phyloP scores from a whole-genome alignment of 2,888 invertebrate genomes.

The Drosophila aldrichi region DNA sequence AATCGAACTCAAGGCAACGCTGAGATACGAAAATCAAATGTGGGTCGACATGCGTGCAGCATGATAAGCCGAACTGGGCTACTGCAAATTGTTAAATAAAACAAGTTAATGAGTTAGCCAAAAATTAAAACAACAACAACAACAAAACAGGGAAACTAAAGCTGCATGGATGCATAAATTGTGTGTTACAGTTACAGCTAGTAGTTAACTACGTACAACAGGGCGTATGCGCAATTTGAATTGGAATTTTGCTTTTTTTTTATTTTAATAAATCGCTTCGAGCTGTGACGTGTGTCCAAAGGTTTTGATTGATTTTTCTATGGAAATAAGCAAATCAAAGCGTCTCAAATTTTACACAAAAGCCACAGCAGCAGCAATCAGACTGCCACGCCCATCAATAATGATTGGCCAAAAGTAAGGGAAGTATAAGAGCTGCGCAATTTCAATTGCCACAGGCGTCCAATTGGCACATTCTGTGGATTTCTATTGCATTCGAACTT shows the following conservation, averaged over 20 bases:
- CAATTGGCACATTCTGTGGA: conserved; percentile 43
- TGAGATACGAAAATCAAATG: conserved; percentile 36
- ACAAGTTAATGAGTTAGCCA: not conserved
- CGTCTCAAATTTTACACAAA: conserved; percentile 28
- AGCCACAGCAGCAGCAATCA: conserved; percentile 15
- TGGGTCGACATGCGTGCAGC: conserved; percentile 60
- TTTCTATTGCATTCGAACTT: conserved; percentile 46
- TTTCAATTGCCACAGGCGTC: conserved; percentile 42
- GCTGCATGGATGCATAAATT: not conserved
- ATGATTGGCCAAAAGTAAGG: conserved; percentile 50
- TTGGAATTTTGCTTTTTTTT: not conserved
- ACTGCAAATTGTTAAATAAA: conserved; percentile 5
- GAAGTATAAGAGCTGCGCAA: conserved; percentile 30
- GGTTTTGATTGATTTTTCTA: conserved; percentile 53
- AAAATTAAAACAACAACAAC: not conserved
- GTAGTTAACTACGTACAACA: conserved; percentile 14
- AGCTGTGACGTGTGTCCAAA: conserved; percentile 27
- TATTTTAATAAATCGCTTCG: conserved; percentile 5
- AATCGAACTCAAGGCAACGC: conserved; percentile 43
- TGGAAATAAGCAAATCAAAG: conserved; percentile 41
- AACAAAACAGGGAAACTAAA: not conserved
- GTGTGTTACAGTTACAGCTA: too few species aligned
- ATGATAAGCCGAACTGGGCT: conserved; percentile 49
- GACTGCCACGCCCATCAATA: conserved; percentile 50
- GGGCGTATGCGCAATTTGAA: conserved; percentile 58